Base-by-base conservation (phyloP, 2,888 invertebrate species). In the Calameuta pallipes region DNA sequence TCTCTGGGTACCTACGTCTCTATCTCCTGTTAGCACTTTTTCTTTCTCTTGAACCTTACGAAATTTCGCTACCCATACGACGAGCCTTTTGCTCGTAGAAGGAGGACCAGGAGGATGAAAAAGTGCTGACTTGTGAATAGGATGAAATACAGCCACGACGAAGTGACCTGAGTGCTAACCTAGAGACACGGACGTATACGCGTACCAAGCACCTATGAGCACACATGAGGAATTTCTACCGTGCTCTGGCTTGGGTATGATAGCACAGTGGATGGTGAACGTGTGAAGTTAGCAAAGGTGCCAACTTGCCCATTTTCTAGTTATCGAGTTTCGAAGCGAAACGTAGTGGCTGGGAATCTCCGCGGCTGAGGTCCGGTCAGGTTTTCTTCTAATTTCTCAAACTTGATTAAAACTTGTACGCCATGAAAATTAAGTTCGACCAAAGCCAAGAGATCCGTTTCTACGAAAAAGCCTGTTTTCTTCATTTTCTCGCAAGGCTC, bases 341-440 rank as follows among this genome's bases (percentile, higher is more conserved):
- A 33, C 23, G 56, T 56, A 56, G 56, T 56, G 23, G 56, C 23
- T 56, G 56, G 23, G 56, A 56, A 23, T 56, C 15, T 56, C 31
- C 33, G 71, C 71, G 31, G 31, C 4, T 71, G 30, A 31, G 71
- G 12, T 33, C 13, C 31, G 31, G 33, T 81, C 82, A 83, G 86
- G 86, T 86, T 88, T 88, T 88, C 86, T 86, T 88, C 88, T 89
- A 89, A 89, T 89, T 89, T 86, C 85, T 84, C 85, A 83, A 89
- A 89, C 88, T 89, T 89, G 88, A 89, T 89, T 89, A 89, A 89
- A 89, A 89, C 89, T 89, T 88, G 88, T 86, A 82, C 85, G 83
- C 84, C 84, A 86, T 87, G 87, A 88, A 86, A 88, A 89, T 88
- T 83, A 88, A 87, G 87, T 88, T 89, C 86, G 80, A 82, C 37